Base-by-base conservation (phyloP, 2,113 vertebrate genomes). In the Ammodytes dubius region DNA sequence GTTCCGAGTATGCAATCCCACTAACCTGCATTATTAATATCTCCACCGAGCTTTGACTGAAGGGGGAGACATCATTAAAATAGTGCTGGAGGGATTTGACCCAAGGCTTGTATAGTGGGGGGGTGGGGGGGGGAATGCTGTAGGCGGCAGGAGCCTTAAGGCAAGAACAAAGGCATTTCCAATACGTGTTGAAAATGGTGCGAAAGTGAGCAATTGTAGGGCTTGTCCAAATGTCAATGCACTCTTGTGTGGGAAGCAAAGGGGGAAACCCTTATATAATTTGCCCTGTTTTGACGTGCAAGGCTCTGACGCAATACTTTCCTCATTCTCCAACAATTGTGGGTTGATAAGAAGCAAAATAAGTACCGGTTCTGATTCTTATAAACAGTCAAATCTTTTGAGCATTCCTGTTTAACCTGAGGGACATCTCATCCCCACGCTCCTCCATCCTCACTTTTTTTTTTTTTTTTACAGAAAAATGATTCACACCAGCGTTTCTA, bases 61-160 rank as follows among this genome's bases (percentile, higher is more conserved):
- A 65, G 77, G 49, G 66, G 58, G 56, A 79, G 70, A 73, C 72
- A 54, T 72, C 84, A 88, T 89, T 86, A 86, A 85, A 87, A 82
- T 10, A 7, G 57, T 40, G 72, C 78, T 70, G 57, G 71, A 77
- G 82, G 73, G 79, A 79, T 87, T 76, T 88, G 83, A 89, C 88
- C 90, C 70, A 74, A 49, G 77, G 67, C 60, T 47, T 72, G 72
- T 61, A 78, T 27, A 27, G 27, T 27, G 27, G 27, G 27, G 27
- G 27, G 27, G 27, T 27, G 1, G 27, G 27, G 27, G 27, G 27
- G 27, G 65, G 46, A 72, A 60, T 3, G 3, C 57, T 45, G 19
- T 17, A 39, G 61, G 65, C 78, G 75, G 61, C 63, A 78, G 63
- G 17, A 68, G 67, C 58, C 60, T 65, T 46, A 7, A 4, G 43